Base-by-base conservation (phyloP, 2,888 invertebrate genomes). In the Orthonychiurus folsomi region DNA sequence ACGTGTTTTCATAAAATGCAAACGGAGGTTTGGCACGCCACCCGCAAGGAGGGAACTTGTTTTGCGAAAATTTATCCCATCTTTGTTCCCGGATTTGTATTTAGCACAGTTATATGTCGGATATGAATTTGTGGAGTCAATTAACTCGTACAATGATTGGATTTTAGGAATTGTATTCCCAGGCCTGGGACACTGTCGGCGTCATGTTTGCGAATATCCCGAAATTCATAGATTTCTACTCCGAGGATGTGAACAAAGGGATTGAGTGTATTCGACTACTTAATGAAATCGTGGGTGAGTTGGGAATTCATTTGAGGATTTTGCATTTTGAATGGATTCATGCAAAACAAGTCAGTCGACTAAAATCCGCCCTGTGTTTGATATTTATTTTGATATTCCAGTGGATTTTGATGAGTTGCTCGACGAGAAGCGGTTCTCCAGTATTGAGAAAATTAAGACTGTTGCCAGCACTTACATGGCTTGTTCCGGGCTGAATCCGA, bases 161-260 rank as follows among this genome's bases (percentile, higher is more conserved):
- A n/a, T n/a, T n/a, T n/a, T n/a, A n/a, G n/a, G n/a, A 89, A 76
- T 78, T 89, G 65, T 89, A 88, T 76, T 87, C 89, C 0, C 88
- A 89, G 75, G 86, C 87, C 70, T 86, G 90, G 62, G 86, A 88
- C 69, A 86, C 87, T 77, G 91, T 90, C 5, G 94, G 94, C 52
- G 93, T 97, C 1, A 88, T 96, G 86, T 99, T 99, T 79, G 96
- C 95, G 9, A 93, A 94, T 61, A 95, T 97, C 73, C 92, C 96
- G 2, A 96, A 96, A 80, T 97, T 96, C 78, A 89, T 93, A 68
- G 94, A 96, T 78, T 97, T 97, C 79, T 99, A 97, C 80, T 93
- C 93, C 1, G 97, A 97, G 78, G 92, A 64, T 26, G 89, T 89
- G 54, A 94, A 96, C 80, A 94, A 95, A 77, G 97, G 96, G 21